Evolutionary conservation across 2,797 vertebrate species (phyloP), one percentile per base, ranked within the genome.

Genomic region (Staurois parvus): DNA sequence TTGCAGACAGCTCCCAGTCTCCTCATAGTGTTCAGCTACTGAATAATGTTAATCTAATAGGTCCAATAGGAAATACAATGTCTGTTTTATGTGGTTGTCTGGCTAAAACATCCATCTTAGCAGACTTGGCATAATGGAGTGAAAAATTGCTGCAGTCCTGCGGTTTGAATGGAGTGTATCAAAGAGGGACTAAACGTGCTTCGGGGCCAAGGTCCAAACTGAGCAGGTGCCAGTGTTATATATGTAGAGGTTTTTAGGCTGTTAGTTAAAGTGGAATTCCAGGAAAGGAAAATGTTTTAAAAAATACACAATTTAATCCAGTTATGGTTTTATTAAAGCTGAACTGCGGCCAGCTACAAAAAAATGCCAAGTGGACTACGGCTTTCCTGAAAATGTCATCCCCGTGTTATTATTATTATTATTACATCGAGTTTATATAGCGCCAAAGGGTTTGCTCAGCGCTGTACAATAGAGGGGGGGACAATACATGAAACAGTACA

Each of bases 21-120:
- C 68, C 26, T 56, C 40, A 34, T 76, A 66, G 72, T 59, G 52
- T 68, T 40, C 37, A 72, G 68, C 69, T 66, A 66, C 29, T 66
- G 34, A 85, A 52, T 79, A 52, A 75, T 68, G 24, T 56, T 45
- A 66, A 42, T 48, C 72, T 80, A 73, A 80, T 85, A 74, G 66
- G 45, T 80, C 77, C 77, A 80, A 80, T 73, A 85, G 62, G 76
- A 85, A 80, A 73, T 66, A 68, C 66, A 68, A 79, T 68, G 48
- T 26, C 48, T 64, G 30, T 72, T 84, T 77, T n/a, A 78, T 84
- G 83, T 74, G 77, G 62, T 80, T 68, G 83, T 59, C 83, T 79
- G 70, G 32, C 72, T 69, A 4, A 17, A 29, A 45, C n/a, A n/a
- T 69, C 75, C 37, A 68, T n/a, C 67, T 59, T 30, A 66, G 56